Evolutionary conservation across 1,140 invertebrate genomes (phyloP).

Genomic region (Zaprionus lachaisei): DNA sequence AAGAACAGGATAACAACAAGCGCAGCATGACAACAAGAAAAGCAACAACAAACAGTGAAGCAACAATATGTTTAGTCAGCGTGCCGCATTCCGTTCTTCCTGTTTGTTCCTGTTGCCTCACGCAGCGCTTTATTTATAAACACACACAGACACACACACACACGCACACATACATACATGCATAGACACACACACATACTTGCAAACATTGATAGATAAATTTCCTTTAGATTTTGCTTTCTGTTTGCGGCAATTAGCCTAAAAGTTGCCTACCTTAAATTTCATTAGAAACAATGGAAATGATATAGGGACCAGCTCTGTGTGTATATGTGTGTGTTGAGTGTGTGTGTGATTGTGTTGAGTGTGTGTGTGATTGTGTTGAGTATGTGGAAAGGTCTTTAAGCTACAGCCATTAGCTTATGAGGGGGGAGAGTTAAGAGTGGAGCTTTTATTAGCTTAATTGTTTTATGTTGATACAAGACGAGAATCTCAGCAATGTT

Average conservation of each 20-base stretch:
- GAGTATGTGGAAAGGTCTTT: background rate
- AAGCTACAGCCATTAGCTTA: background rate
- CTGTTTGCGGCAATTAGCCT: conserved; percentile 69
- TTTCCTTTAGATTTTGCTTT: background rate
- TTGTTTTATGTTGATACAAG: too few species aligned
- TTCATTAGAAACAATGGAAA: conserved; percentile 50
- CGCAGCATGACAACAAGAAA: conserved; percentile 19
- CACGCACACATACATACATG: background rate
- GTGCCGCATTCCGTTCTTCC: conserved; percentile 21
- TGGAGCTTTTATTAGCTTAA: too few species aligned
- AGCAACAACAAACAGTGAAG: background rate
- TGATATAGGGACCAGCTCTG: background rate
- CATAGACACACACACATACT: background rate
- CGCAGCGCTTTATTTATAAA: conserved; percentile 17
- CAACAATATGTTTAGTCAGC: conserved; percentile 50
- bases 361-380: background rate
- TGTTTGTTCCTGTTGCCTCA: conserved; percentile 39
- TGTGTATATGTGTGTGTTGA: background rate
- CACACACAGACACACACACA: background rate
- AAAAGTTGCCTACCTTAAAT: conserved; percentile 61
- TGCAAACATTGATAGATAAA: background rate
- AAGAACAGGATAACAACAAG: background rate
- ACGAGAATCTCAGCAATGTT: too few species aligned
- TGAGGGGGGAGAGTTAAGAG: background rate
- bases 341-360: background rate